Conservation (phyloP, 1,140 invertebrate genomes). For the Dufourea novaeangliae region DNA sequence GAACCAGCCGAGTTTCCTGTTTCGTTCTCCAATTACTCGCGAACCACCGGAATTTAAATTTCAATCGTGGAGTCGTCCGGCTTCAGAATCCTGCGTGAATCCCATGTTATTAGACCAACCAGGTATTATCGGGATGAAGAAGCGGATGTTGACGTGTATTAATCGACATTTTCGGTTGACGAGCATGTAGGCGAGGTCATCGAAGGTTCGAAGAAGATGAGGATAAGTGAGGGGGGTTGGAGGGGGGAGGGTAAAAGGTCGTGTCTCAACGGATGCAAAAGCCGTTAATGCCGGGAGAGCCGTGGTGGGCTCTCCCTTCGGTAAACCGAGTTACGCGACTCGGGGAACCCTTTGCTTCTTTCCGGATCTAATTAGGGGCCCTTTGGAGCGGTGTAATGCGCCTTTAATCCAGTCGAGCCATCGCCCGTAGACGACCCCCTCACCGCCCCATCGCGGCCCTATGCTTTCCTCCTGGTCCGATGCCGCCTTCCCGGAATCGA, state of each 20-base stretch:
- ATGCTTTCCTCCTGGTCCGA: neutral
- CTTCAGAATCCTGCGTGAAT: too few species aligned
- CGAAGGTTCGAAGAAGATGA: slow-evolving; percentile 21
- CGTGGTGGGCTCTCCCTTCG: slow-evolving; percentile 70
- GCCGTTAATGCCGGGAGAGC: slow-evolving; percentile 74
- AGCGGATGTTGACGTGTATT: neutral
- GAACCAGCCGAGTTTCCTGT: neutral
- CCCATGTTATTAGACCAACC: neutral
- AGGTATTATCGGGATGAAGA: slow-evolving; percentile 16
- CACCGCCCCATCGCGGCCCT: slow-evolving; percentile 2
- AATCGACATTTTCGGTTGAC: slow-evolving; percentile 32
- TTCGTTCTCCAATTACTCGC: neutral
- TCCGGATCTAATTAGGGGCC: slow-evolving; percentile 79
- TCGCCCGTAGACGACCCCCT: slow-evolving; percentile 56
- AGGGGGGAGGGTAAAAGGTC: slow-evolving; percentile 70
- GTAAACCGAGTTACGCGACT: slow-evolving; percentile 80
- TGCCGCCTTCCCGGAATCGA: slow-evolving; percentile 69
- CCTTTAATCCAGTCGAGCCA: slow-evolving; percentile 77
- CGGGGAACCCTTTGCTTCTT: slow-evolving; percentile 80
- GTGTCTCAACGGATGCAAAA: slow-evolving; percentile 77
- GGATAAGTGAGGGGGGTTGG: slow-evolving; percentile 7
- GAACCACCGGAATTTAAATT: neutral
- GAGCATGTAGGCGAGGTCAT: slow-evolving; percentile 31
- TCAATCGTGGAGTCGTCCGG: too few species aligned
- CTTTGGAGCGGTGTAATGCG: slow-evolving; percentile 78